Conservation (phyloP, 2,113 vertebrate genomes). For the Hoplias malabaricus region DNA sequence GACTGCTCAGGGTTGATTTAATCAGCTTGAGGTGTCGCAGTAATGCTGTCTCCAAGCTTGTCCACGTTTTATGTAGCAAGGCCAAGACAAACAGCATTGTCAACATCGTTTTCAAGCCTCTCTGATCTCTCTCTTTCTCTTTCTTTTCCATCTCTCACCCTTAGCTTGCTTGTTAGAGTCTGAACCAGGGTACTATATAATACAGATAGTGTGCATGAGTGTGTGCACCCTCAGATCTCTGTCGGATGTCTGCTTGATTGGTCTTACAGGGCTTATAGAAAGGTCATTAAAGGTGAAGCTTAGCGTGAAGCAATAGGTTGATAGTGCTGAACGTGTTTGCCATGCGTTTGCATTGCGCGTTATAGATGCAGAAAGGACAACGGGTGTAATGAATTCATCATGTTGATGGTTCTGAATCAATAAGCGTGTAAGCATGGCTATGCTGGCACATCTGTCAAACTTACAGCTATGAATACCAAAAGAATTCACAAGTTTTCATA, state of each 20-base stretch:
- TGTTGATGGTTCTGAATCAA: neutral
- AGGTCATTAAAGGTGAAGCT: constrained; percentile 50
- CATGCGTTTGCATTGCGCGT: neutral
- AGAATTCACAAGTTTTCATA: neutral
- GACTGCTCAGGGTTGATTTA: constrained; percentile 52
- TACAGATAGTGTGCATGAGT: constrained; percentile 6
- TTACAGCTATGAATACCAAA: neutral
- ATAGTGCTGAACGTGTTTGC: constrained; percentile 8
- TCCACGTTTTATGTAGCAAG: constrained; percentile 7
- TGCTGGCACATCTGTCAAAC: neutral
- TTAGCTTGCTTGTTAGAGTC: neutral
- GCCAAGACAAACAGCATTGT: neutral
- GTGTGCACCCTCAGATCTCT: constrained; percentile 10
- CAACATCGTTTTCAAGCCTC: neutral
- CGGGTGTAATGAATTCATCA: neutral
- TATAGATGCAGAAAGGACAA: neutral
- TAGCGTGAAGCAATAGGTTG: constrained; percentile 21
- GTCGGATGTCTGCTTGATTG: constrained; percentile 32
- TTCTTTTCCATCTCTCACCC: neutral
- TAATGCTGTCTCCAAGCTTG: neutral
- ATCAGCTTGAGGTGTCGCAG: constrained; percentile 54
- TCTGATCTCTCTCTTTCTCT: neutral
- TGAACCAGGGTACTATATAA: neutral
- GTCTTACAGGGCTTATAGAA: constrained; percentile 26
- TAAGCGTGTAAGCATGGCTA: neutral